Percentiles rank a stretch among this genome's conserved stretches.
Conservation (phyloP, 1,140 invertebrate species). For the Pissodes strobi region DNA sequence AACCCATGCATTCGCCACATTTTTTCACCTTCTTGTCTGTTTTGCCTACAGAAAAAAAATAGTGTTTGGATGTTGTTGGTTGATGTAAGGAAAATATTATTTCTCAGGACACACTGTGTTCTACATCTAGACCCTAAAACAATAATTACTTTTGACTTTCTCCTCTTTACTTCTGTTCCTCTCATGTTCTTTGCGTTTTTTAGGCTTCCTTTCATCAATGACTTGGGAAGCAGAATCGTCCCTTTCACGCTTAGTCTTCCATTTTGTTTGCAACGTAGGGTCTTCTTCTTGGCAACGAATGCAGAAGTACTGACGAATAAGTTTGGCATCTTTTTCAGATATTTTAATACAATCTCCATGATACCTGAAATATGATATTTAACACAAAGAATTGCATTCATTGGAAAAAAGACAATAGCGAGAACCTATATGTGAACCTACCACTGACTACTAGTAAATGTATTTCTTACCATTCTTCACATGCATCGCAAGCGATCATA, state of each 20-base stretch:
- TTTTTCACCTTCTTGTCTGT: constrained; percentile 58
- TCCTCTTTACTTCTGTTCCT: not conserved
- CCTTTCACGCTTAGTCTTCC: constrained; percentile 68
- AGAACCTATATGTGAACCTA: not conserved
- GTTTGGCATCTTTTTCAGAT: constrained; percentile 88
- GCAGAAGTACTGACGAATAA: constrained; percentile 94
- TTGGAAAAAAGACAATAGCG: too few relatives aligned
- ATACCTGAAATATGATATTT: constrained; percentile 60
- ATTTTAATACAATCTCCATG: constrained; percentile 97
- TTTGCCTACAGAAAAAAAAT: constrained; percentile 36
- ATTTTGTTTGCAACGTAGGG: constrained; percentile 78
- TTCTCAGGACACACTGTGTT: not conserved
- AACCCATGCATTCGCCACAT: constrained; percentile 84
- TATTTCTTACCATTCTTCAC: constrained; percentile 83
- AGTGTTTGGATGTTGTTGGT: too few relatives aligned
- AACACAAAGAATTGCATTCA: too few relatives aligned
- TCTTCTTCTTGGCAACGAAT: constrained; percentile 81
- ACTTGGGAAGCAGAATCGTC: constrained; percentile 25
- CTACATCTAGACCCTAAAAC: too few relatives aligned
- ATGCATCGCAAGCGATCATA: constrained; percentile 97
- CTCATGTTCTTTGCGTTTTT: constrained; percentile 55
- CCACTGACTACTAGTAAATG: not conserved
- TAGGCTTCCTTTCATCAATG: constrained; percentile 58
- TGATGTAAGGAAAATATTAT: not conserved
- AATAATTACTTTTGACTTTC: constrained; percentile 8